A percentile compares a stretch with the other conserved stretches of the same genome.
phyloP scores from a whole-genome alignment of 2,113 vertebrate genomes.

The Pteropus alecto region DNA sequence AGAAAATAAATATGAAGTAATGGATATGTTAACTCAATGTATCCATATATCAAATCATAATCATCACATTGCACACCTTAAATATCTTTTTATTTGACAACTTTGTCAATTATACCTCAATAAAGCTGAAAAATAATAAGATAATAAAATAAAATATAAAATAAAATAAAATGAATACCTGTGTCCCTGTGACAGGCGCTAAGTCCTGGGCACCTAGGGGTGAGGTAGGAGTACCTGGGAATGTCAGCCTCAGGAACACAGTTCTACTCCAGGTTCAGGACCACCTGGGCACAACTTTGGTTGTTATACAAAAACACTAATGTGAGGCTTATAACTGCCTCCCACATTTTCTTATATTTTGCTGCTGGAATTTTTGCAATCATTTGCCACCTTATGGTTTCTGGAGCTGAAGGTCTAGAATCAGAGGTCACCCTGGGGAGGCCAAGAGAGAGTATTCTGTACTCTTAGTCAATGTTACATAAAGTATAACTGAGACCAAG shows the following conservation, averaged over 20 bases:
- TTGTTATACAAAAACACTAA: background rate
- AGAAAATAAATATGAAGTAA: background rate
- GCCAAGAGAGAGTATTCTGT: background rate
- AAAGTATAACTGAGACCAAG: background rate
- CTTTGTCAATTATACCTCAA: no score
- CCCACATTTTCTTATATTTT: background rate
- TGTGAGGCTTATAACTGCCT: background rate
- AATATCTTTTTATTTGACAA: no score
- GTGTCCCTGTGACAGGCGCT: background rate
- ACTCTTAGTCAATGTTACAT: background rate
- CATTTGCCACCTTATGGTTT: background rate
- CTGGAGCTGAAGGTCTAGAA: background rate
- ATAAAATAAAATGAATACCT: background rate
- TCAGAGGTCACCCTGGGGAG: background rate
- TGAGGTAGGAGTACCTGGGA: background rate
- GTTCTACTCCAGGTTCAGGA: background rate
- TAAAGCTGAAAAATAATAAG: no score
- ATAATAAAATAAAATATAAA: background rate
- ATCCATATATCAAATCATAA: no score
- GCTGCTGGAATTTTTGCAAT: background rate
- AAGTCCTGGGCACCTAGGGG: background rate
- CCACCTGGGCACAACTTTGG: background rate
- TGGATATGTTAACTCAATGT: background rate
- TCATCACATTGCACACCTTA: no score
- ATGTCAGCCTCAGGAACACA: background rate